Evolutionary conservation across 1,140 invertebrate genomes (phyloP), one percentile per base, ranked within the genome.

Genomic region (Penaeus indicus): DNA sequence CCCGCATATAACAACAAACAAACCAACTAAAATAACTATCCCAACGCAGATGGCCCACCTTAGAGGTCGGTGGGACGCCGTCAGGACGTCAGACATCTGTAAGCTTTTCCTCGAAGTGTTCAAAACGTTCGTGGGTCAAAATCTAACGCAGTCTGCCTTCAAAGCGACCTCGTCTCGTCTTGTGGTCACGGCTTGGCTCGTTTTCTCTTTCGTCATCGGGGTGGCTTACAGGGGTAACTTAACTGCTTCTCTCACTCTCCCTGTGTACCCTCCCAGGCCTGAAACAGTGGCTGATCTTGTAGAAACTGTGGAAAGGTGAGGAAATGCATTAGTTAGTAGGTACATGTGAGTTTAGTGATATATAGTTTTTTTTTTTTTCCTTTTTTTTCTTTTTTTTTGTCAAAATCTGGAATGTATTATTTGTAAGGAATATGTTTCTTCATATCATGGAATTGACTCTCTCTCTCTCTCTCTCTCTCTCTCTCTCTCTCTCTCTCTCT

Each of bases 221-320:
- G 64, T 63, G 8, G 80, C 80, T n/a, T 83, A 83, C 47, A 60
- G 80, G 25, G 61, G 60, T 21, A 83, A 83, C 80, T 63, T 83
- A 22, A 83, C 80, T 25, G 80, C 80, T 25, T 63, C 27, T 63
- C 80, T 83, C 47, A 83, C 80, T 11, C n/a, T 25, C 19, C 80
- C 80, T 8, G 32, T 83, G 38, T 83, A 60, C 54, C 25, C 25
- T 21, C 22, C 80, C 22, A 47, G 80, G 11, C 38, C 80, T 1
- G 80, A 83, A 63, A 83, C 80, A 10, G 18, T 83, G 42, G 25
- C 80, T 47, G 42, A 83, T 7, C 47, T 83, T 13, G 80, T 83
- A 7, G 19, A 60, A 42, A 83, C 22, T 61, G 80, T 60, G 80
- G 80, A 60, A 8, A 60, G 25, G 80, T 83, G 54, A 83, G 80